These are phyloP conservation scores for Lasioglossum figueresi DNA, from an alignment of 2,888 invertebrate genomes.

Conservation along the genomic window DNA sequence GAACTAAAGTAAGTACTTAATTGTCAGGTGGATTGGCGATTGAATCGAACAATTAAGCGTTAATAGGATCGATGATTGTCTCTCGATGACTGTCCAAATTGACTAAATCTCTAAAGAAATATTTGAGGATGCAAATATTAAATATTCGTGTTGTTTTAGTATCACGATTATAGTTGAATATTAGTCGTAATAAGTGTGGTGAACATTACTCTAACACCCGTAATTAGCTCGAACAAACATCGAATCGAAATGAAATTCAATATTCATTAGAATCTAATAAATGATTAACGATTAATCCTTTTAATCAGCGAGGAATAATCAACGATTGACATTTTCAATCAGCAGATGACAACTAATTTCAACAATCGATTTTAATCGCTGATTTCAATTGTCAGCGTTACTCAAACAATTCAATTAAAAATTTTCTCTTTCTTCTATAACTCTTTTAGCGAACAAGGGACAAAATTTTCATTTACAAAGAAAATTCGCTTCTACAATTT, in stretches of 20 bases:
- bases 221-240: not conserved
- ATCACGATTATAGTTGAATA: not conserved
- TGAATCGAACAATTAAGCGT: not conserved
- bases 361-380: not conserved
- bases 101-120: not conserved
- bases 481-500: not conserved
- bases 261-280: not conserved
- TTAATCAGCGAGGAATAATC: not conserved
- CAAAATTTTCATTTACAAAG: not conserved
- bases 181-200: not conserved
- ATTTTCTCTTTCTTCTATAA: not conserved
- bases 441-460: not conserved
- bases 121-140: not conserved
- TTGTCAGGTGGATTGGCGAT: not conserved
- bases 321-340: not conserved
- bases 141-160: not conserved
- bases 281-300: not conserved
- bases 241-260: not conserved
- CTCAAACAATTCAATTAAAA: not conserved
- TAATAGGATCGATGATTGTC: not conserved
- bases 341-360: not conserved
- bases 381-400: not conserved
- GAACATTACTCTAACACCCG: not conserved
- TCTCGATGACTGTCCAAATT: not conserved
- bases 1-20: not conserved